Evolutionary conservation across 2,888 invertebrate genomes (phyloP), one percentile per base, ranked within the genome.

Genomic region (Ophonus ardosiacus): DNA sequence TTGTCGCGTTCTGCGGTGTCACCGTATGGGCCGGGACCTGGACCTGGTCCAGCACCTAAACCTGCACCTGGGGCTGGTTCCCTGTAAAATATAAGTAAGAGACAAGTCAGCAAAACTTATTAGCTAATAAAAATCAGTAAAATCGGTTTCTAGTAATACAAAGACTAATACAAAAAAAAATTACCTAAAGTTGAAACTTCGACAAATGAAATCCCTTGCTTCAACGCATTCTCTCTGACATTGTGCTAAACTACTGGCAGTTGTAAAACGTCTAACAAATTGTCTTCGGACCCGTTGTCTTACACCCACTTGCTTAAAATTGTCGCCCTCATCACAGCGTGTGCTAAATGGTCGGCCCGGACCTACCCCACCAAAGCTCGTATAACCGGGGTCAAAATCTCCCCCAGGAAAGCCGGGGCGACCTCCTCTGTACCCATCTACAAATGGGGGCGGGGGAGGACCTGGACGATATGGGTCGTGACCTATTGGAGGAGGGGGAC

Each of bases 111-210:
- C n/a, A n/a, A n/a, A n/a, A n/a, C n/a, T n/a, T n/a, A n/a, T n/a
- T n/a, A n/a, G n/a, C n/a, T n/a, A n/a, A n/a, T n/a, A n/a, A n/a
- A n/a, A n/a, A n/a, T n/a, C n/a, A n/a, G n/a, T n/a, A n/a, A n/a
- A n/a, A n/a, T n/a, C n/a, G n/a, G n/a, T n/a, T n/a, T n/a, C n/a
- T n/a, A n/a, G n/a, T n/a, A n/a, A n/a, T n/a, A n/a, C n/a, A n/a
- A n/a, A n/a, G n/a, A n/a, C n/a, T n/a, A n/a, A n/a, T n/a, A n/a
- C n/a, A n/a, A n/a, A n/a, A n/a, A n/a, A n/a, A n/a, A n/a, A n/a
- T n/a, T n/a, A 96, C 95, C 96, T 95, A 91, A 94, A 97, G 92
- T 97, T 97, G 91, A 98, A 98, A 51, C 97, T 96, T 90, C 96
- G 93, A 89, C 98, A 98, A 84, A 95, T 93, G 90, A 97, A 97